Evolutionary conservation across 2,797 vertebrate species (phyloP), one percentile per base, ranked within the genome.

Genomic region (Sardinella longiceps): DNA sequence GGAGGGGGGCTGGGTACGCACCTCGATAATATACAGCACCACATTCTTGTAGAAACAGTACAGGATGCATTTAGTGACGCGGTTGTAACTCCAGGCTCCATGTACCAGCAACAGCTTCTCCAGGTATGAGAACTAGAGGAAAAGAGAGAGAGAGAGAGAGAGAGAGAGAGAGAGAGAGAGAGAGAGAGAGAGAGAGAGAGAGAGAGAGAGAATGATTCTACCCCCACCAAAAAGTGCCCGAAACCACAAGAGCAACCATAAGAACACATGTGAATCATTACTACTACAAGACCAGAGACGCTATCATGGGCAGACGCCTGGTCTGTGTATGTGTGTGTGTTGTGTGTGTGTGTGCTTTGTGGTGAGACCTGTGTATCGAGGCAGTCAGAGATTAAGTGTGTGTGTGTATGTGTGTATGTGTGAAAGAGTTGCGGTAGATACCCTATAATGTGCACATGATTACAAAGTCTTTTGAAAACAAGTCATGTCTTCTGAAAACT

Each of bases 31-130:
- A 93, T 99, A 99, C 80, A 99, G 95, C 83, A 99, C 98, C 90
- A 99, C 97, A 3, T 99, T 99, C 95, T 99, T 99, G 90, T 99
- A 99, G 95, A 99, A 99, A 91, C 98, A 99, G 93, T 99, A 99
- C 83, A 99, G 93, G 91, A 99, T 99, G 92, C 98, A 99, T 93
- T 99, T 99, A 87, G 98, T 99, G 91, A 99, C 98, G 33, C 98
- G 96, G 92, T 97, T 99, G 92, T 99, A 99, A 94, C 98, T 99
- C 98, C 98, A 99, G 37, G 98, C 97, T 80, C 98, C 98, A 0
- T 99, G 98, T 83, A 99, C 98, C 93, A 99, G 84, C 82, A 99
- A 92, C 37, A 99, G 95, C 92, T 99, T 99, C 94, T 98, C 97
- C 86, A 99, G 93, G 90, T 98, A 99, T 84, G 92, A 97, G 94